Percentiles rank a stretch among this genome's conserved stretches.
Evolutionary conservation across 2,797 vertebrate species (phyloP).

Genomic region (Hyperoplus immaculatus): DNA sequence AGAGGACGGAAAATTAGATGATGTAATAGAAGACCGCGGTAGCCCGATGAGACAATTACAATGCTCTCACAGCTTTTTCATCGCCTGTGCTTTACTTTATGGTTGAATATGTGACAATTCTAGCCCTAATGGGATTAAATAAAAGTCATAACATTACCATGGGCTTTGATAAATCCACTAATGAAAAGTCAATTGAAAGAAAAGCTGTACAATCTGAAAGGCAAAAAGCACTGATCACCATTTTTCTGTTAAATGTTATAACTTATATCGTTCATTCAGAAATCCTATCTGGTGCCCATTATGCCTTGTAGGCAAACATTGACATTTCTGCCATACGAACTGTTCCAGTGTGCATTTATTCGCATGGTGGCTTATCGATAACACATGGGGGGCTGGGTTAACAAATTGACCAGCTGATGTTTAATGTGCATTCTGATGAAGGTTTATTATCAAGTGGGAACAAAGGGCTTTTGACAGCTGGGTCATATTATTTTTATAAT

Average conservation of each 20-base stretch:
- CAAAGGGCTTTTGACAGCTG: constrained; percentile 4
- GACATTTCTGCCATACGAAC: constrained; percentile 24
- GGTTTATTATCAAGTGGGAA: constrained; percentile 41
- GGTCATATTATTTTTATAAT: background rate
- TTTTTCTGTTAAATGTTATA: background rate
- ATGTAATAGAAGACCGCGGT: constrained; percentile 50
- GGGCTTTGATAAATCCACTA: constrained; percentile 12
- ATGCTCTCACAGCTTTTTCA: constrained; percentile 1
- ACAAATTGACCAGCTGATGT: constrained; percentile 48
- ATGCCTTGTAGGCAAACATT: constrained; percentile 20
- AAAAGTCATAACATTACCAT: background rate
- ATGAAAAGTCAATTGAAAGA: constrained; percentile 15
- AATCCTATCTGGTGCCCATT: constrained; percentile 16
- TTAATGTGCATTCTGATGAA: constrained; percentile 31
- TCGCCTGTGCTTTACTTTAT: background rate
- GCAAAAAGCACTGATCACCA: background rate
- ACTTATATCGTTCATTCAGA: background rate
- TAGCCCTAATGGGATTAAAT: background rate
- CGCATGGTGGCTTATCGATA: constrained; percentile 54
- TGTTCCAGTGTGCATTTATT: constrained; percentile 38
- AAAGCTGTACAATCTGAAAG: background rate
- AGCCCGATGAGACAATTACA: constrained; percentile 29
- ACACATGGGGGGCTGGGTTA: constrained; percentile 1
- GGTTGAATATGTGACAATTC: background rate
- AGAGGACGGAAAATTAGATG: constrained; percentile 64